phyloP scores from a whole-genome alignment of 2,797 vertebrate genomes.

The Semotilus atromaculatus region DNA sequence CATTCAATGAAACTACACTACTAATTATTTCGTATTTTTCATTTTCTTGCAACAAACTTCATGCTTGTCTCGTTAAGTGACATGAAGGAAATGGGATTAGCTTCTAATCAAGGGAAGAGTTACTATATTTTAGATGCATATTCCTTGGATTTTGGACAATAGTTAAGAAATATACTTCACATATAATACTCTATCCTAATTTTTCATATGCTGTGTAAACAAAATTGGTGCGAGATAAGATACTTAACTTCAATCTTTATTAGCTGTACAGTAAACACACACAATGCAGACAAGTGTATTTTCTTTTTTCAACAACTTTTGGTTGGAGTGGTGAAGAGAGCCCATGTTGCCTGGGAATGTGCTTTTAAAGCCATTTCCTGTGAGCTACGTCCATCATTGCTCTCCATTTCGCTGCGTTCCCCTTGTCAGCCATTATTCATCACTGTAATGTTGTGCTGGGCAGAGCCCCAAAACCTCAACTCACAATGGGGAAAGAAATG shows the following conservation, averaged over 20 bases:
- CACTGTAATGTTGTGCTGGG: constrained; percentile 59
- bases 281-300: constrained; percentile 37
- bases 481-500: constrained; percentile 47
- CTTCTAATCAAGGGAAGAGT: neutral
- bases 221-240: neutral
- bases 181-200: neutral
- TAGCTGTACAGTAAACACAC: constrained; percentile 36
- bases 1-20: neutral
- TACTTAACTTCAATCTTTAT: constrained; percentile 29
- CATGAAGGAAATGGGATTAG: neutral
- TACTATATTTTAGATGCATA: constrained; percentile 8
- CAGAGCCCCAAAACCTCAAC: constrained; percentile 55
- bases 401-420: constrained; percentile 44
- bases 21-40: neutral
- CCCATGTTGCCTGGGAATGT: constrained; percentile 40
- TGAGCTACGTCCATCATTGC: constrained; percentile 56
- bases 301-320: constrained; percentile 39
- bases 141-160: neutral
- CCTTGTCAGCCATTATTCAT: constrained; percentile 61
- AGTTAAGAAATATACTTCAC: neutral
- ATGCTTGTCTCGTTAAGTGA: neutral
- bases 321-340: constrained; percentile 32
- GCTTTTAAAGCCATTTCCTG: constrained; percentile 62
- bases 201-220: constrained; percentile 5
- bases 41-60: neutral